phyloP scores from a whole-genome alignment of 1,140 invertebrate species.

The Philotrypesis tridentata region DNA sequence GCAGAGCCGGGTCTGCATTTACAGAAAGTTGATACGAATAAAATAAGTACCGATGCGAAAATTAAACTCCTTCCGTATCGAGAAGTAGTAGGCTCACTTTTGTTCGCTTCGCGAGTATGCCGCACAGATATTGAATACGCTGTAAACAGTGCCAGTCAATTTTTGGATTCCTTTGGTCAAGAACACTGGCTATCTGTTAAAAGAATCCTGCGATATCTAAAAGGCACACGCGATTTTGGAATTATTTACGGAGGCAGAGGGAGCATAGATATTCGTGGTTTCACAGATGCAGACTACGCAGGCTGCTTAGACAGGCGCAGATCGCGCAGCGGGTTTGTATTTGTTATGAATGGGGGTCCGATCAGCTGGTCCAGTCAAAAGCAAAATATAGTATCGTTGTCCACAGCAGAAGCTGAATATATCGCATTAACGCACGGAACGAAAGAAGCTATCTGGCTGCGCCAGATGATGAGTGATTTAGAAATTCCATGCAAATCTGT shows the following conservation, averaged over 20 bases:
- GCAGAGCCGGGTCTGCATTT: no score
- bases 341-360: background rate
- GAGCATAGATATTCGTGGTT: background rate
- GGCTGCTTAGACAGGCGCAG: background rate
- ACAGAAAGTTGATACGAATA: no score
- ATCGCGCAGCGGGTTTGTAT: constrained; percentile 8
- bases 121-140: constrained; percentile 66
- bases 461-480: constrained; percentile 4
- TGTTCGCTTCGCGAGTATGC: no score
- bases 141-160: constrained; percentile 55
- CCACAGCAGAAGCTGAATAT: constrained; percentile 51
- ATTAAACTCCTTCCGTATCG: no score
- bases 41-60: background rate
- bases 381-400: constrained; percentile 33
- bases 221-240: background rate
- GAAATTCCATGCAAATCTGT: no score
- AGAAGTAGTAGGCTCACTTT: no score
- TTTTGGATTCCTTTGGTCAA: no score
- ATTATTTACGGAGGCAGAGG: background rate
- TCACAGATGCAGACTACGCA: constrained; percentile 1
- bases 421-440: constrained; percentile 26
- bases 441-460: constrained; percentile 42
- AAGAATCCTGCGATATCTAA: background rate
- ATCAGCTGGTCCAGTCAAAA: background rate
- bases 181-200: background rate